Evolutionary conservation across 2,888 invertebrate species (phyloP).

Genomic region (Epiblema foenella): DNA sequence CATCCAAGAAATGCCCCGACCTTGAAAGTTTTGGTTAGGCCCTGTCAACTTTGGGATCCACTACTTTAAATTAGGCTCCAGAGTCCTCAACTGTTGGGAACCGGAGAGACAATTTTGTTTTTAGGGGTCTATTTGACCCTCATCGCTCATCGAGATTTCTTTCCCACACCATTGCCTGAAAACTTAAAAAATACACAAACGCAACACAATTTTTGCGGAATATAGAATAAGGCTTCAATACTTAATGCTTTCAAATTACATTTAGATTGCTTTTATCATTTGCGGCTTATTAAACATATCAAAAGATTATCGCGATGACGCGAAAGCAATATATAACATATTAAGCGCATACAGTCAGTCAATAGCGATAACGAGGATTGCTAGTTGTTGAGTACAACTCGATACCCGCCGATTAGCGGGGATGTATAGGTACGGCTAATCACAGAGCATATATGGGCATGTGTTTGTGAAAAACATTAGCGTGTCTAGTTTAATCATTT

Average conservation of each 20-base stretch:
- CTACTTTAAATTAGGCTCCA: no score
- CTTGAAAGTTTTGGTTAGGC: background rate
- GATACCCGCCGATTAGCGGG: slow-evolving; percentile 55
- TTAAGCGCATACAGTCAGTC: slow-evolving; percentile 44
- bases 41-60: no score
- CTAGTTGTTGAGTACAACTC: slow-evolving; percentile 43
- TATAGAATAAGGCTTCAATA: background rate
- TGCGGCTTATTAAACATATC: slow-evolving; percentile 26
- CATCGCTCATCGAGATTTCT: background rate
- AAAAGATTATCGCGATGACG: slow-evolving; percentile 27
- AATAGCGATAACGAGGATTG: slow-evolving; percentile 44
- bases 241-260: slow-evolving; percentile 4
- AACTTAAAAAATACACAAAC: background rate
- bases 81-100: background rate
- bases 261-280: slow-evolving; percentile 29
- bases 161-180: background rate
- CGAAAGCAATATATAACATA: slow-evolving; percentile 45
- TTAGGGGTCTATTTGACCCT: background rate
- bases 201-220: background rate
- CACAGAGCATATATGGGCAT: background rate
- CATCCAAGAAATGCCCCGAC: background rate
- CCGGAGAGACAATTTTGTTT: background rate
- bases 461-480: slow-evolving; percentile 3
- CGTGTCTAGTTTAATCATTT: background rate
- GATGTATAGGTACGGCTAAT: slow-evolving; percentile 47